A percentile compares a stretch with the other conserved stretches of the same genome.
Conservation (phyloP, 2,797 vertebrate species). For the Paguma larvata region DNA sequence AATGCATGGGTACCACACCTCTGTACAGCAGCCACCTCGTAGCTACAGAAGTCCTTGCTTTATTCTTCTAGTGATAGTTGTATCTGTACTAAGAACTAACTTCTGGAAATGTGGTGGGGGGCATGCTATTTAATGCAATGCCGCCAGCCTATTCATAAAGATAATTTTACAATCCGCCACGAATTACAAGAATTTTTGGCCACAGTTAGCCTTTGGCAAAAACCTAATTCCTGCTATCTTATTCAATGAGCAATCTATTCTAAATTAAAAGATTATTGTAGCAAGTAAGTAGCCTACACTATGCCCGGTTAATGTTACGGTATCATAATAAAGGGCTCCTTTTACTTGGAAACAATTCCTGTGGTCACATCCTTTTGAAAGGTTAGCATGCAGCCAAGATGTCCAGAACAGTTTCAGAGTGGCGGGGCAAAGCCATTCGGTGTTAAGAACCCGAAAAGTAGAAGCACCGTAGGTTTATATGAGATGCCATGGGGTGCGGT, state of each 20-base stretch:
- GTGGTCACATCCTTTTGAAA: constrained; percentile 46
- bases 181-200: constrained; percentile 57
- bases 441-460: not conserved
- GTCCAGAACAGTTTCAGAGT: not conserved
- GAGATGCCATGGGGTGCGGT: not conserved
- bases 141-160: not conserved
- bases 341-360: constrained; percentile 42
- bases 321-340: not conserved
- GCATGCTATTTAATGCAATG: not conserved
- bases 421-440: not conserved
- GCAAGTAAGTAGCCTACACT: constrained; percentile 31
- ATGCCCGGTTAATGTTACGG: not conserved
- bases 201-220: constrained; percentile 1
- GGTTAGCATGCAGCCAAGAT: not conserved
- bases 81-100: constrained; percentile 27
- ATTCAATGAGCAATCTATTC: constrained; percentile 42
- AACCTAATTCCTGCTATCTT: constrained; percentile 45
- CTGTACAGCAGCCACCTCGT: not conserved
- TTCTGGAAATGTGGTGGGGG: not conserved
- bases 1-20: constrained; percentile 4
- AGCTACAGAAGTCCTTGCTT: not conserved
- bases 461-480: not conserved
- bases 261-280: constrained; percentile 66
- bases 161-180: not conserved
- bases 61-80: constrained; percentile 18